phyloP scores from a whole-genome alignment of 2,888 invertebrate genomes.

The Philaethria dido region DNA sequence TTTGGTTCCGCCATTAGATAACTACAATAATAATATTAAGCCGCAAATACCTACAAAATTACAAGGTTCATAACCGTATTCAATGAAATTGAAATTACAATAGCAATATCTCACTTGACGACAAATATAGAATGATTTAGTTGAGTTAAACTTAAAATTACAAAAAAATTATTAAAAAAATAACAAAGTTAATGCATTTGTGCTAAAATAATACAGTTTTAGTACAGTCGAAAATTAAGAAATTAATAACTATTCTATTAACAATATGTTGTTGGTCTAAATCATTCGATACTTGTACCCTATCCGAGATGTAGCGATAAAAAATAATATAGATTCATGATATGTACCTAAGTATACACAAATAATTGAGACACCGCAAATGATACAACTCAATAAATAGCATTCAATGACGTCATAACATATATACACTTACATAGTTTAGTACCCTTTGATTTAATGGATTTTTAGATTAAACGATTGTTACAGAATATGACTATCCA shows the following conservation, averaged over 20 bases:
- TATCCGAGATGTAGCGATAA: conserved; percentile 33
- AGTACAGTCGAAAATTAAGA: not conserved
- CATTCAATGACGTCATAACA: conserved; percentile 73
- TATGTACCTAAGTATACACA: conserved; percentile 82
- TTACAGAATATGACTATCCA: conserved; percentile 69
- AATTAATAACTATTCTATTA: not conserved
- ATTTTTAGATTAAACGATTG: conserved; percentile 72
- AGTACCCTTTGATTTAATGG: conserved; percentile 82
- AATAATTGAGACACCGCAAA: conserved; percentile 76
- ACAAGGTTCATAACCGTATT: conserved; percentile 73
- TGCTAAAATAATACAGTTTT: not conserved
- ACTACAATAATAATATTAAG: conserved; percentile 53
- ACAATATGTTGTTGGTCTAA: conserved; percentile 13
- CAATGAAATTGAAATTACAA: conserved; percentile 55
- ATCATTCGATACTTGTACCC: conserved; percentile 39
- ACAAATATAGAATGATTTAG: conserved; percentile 42
- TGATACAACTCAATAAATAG: conserved; percentile 80
- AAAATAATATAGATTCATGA: conserved; percentile 76
- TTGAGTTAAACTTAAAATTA: conserved; percentile 18
- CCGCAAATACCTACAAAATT: conserved; percentile 53
- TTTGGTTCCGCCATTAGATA: conserved; percentile 73
- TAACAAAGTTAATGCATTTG: conserved; percentile 1
- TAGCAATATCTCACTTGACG: conserved; percentile 34
- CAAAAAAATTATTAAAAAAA: not conserved
- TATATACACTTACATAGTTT: conserved; percentile 79